Base-by-base conservation (phyloP, 2,113 vertebrate species). In the Blennius ocellaris region DNA sequence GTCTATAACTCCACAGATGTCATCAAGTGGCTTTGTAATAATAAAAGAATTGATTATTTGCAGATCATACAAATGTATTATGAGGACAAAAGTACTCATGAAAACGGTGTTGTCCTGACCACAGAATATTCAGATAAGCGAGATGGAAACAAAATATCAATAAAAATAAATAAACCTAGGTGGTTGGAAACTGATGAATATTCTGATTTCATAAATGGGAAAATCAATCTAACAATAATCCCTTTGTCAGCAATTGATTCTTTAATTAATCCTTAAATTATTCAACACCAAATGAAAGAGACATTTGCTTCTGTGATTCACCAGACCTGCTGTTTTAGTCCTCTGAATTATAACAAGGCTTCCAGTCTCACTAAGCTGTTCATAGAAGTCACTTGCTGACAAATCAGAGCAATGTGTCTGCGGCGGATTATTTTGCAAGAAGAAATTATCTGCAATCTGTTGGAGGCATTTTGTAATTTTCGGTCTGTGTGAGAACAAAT, bases 21-120 rank as follows among this genome's bases (percentile, higher is more conserved):
- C 43, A 57, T 7, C 56, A 30, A 58, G n/a, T 39, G 14, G 16
- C 61, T 71, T 59, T 41, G 11, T 63, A 45, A 38, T 56, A 38
- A 59, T 41, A 16, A 64, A 40, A 59, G 14, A 51, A 50, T 44
- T n/a, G 2, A 6, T 48, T 12, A 15, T 53, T 52, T 72, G 38
- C 40, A 48, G 11, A 36, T 48, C 16, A 16, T 8, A 10, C 8
- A 45, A 21, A 9, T 61, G 39, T 53, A 16, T 43, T 40, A 48
- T 45, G 14, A 45, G 11, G 44, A 45, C 11, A 45, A 30, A 30
- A 30, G 21, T 9, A 44, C 5, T 44, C 5, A 11, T 44, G 43
- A 5, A 9, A 44, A 9, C 8, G 11, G 5, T 44, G 9, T 9
- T 5, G 9, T 44, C 11, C 21, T 2, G 21, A 30, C 21, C 21